Conservation (phyloP, 2,113 vertebrate species). For the Pyrgilauda ruficollis region DNA sequence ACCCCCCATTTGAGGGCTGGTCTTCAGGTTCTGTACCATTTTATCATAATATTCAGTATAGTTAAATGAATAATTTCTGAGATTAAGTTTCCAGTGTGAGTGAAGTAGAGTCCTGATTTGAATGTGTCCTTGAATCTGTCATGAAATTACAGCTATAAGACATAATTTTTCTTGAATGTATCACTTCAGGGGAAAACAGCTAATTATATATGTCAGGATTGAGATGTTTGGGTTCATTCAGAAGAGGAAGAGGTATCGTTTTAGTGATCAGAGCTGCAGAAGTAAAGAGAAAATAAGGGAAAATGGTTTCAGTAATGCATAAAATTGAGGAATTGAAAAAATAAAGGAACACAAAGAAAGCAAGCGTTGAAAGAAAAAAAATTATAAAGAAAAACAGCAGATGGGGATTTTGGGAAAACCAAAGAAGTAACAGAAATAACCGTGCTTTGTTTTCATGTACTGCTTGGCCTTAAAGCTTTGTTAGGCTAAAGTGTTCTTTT, state of each 20-base stretch:
- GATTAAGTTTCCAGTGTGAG: not conserved
- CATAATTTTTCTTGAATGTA: not conserved
- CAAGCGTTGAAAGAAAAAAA: constrained; percentile 68
- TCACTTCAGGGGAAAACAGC: not conserved
- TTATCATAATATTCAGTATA: not conserved
- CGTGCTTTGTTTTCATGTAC: constrained; percentile 75
- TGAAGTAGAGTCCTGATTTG: not conserved
- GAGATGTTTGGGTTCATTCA: constrained; percentile 3
- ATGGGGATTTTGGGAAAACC: constrained; percentile 71
- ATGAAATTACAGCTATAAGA: not conserved
- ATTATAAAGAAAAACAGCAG: constrained; percentile 73
- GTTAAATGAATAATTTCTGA: not conserved
- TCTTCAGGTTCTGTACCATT: not conserved
- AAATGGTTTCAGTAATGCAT: constrained; percentile 2
- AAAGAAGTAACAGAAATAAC: constrained; percentile 68
- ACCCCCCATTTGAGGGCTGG: not conserved
- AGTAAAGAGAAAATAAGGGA: not conserved
- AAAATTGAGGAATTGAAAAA: constrained; percentile 22
- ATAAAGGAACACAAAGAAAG: constrained; percentile 29
- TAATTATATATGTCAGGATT: not conserved
- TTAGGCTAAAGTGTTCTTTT: constrained; percentile 73
- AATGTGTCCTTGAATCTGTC: not conserved
- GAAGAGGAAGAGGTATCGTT: not conserved
- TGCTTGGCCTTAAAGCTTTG: constrained; percentile 77
- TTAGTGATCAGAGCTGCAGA: constrained; percentile 17